Base-by-base conservation (phyloP, 2,888 invertebrate species). In the Watsonalla binaria region DNA sequence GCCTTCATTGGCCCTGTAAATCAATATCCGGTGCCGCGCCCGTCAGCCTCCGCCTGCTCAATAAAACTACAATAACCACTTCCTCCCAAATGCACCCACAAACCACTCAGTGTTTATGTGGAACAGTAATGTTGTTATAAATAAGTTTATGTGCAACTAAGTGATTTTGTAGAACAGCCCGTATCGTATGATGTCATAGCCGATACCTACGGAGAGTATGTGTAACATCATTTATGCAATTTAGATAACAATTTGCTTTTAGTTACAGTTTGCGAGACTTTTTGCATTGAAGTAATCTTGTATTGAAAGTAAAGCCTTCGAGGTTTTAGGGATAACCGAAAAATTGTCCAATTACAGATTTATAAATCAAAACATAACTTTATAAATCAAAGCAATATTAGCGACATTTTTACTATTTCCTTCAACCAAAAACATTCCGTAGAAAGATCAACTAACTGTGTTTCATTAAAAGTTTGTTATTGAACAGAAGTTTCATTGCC, bases 401-500 rank as follows among this genome's bases (percentile, higher is more conserved):
- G 47, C 13, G 48, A 54, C 51, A 55, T 47, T 55, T 51, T 55
- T 63, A 65, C 42, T 13, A 42, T 15, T 39, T 39, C 6, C 39
- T 15, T 49, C 5, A 66, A 69, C 60, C 71, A 74, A 71, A 42
- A 76, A 76, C 67, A 71, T 69, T 60, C 55, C 57, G 58, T 61
- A 65, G 62, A 67, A 61, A 72, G 72, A 80, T 80, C 70, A 80
- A 73, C 74, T 76, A 76, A 75, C 76, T 73, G 70, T 78, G 82
- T 86, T 88, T 87, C 84, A 87, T 87, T 88, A 87, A 87, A 88
- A 87, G 83, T 87, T 88, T 83, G 69, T 74, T 78, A 78, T 76
- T 72, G 80, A 79, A 73, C 71, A 59, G 61, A 82, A 85, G 74
- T 85, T 85, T 72, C 77, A 79, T 80, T 80, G 78, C 78, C 71